Percentiles rank a stretch among this genome's conserved stretches.
phyloP scores from a whole-genome alignment of 2,113 vertebrate species.

The Petaurus breviceps region DNA sequence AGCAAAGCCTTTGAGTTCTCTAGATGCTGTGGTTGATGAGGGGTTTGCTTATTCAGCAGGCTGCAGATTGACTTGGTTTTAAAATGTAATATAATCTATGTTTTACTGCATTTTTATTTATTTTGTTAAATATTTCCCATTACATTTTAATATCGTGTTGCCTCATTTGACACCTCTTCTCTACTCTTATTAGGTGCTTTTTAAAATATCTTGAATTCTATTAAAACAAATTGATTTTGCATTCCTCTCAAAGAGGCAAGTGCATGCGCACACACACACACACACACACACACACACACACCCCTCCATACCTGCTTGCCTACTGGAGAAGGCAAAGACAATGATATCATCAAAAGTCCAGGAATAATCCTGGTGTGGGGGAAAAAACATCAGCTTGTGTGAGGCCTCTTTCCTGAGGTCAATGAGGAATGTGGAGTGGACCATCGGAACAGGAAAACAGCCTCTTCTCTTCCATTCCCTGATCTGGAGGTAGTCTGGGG shows the following conservation, averaged over 20 bases:
- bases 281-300: background rate
- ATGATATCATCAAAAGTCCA: conserved; percentile 99
- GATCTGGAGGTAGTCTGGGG: conserved; percentile 93
- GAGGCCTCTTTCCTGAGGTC: conserved; percentile 93
- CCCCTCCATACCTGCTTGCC: conserved; percentile 89
- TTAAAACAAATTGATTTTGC: background rate
- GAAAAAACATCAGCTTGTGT: conserved; percentile 89
- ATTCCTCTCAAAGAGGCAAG: background rate
- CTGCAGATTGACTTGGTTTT: background rate
- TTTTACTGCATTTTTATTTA: background rate
- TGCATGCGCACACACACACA: background rate
- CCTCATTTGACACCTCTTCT: background rate
- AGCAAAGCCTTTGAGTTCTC: background rate
- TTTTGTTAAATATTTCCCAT: background rate
- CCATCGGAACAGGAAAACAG: conserved; percentile 95
- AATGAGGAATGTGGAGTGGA: conserved; percentile 96
- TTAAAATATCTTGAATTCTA: background rate
- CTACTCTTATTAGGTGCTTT: background rate
- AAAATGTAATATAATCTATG: background rate
- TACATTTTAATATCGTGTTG: background rate
- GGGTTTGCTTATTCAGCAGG: background rate
- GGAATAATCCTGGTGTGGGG: conserved; percentile 94
- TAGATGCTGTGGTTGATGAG: background rate
- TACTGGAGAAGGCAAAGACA: conserved; percentile 96
- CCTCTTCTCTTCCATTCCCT: conserved; percentile 95